phyloP scores from a whole-genome alignment of 2,113 vertebrate species.

The Anolis sagrei region DNA sequence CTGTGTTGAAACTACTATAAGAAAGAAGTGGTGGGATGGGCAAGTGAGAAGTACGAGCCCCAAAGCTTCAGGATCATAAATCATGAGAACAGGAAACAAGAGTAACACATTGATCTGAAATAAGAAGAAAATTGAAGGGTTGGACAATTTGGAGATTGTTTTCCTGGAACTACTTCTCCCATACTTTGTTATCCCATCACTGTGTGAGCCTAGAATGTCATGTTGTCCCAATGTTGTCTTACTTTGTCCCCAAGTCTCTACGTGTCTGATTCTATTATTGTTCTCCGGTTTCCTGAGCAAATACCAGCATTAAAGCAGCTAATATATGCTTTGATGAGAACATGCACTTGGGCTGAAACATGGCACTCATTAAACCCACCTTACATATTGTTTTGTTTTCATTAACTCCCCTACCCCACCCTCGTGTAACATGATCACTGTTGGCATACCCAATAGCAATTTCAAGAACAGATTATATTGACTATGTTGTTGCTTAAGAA shows the following conservation, averaged over 20 bases:
- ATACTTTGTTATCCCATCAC: constrained; percentile 42
- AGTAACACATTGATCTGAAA: no score
- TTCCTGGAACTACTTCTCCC: constrained; percentile 52
- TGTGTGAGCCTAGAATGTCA: constrained; percentile 76
- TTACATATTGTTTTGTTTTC: constrained; percentile 19
- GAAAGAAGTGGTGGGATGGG: no score
- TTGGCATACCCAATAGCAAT: constrained; percentile 53
- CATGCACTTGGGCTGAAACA: constrained; percentile 64
- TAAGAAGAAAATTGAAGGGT: not conserved
- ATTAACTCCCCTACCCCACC: constrained; percentile 40
- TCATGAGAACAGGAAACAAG: no score
- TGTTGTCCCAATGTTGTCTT: constrained; percentile 63
- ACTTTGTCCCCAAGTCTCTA: constrained; percentile 18
- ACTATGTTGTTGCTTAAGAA: constrained; percentile 57
- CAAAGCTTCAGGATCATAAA: no score
- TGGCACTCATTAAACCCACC: constrained; percentile 43
- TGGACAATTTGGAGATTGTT: constrained; percentile 10
- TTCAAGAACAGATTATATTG: constrained; percentile 53
- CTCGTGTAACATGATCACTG: constrained; percentile 48
- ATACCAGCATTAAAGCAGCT: constrained; percentile 52
- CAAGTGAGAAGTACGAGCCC: no score
- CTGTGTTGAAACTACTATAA: no score
- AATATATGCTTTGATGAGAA: constrained; percentile 46
- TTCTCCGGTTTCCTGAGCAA: constrained; percentile 68
- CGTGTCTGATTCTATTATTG: constrained; percentile 67